phyloP scores from a whole-genome alignment of 2,888 invertebrate species.

The Stenoptilia bipunctidactyla region DNA sequence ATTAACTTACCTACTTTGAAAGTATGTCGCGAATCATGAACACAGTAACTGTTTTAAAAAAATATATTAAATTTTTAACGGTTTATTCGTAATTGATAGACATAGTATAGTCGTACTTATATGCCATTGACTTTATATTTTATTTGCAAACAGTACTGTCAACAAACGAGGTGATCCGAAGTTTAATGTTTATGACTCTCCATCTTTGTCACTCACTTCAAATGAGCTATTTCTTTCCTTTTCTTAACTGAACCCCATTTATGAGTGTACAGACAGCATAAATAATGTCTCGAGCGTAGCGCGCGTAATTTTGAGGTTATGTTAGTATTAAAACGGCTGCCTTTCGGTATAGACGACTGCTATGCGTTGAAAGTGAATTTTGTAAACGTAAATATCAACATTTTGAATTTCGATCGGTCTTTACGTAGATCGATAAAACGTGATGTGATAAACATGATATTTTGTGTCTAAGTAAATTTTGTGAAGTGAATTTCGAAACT shows the following conservation, averaged over 20 bases:
- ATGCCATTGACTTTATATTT: neutral
- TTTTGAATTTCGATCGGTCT: conserved; percentile 16
- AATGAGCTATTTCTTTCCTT: conserved; percentile 25
- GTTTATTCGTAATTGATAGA: too few relatives aligned
- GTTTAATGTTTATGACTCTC: conserved; percentile 33
- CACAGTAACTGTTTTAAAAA: too few relatives aligned
- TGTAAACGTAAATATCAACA: neutral
- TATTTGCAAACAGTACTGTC: conserved; percentile 1
- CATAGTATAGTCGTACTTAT: too few relatives aligned
- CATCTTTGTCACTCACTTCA: conserved; percentile 29
- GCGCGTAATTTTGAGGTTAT: conserved; percentile 66
- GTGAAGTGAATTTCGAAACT: too few relatives aligned
- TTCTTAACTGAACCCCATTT: conserved; percentile 52
- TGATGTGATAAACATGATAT: too few relatives aligned
- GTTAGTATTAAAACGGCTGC: conserved; percentile 60
- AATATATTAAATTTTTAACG: too few relatives aligned
- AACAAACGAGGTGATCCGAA: conserved; percentile 21
- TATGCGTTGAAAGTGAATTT: conserved; percentile 14
- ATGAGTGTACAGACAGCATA: conserved; percentile 50
- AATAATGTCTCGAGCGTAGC: conserved; percentile 54
- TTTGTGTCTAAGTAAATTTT: too few relatives aligned
- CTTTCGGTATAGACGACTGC: conserved; percentile 43
- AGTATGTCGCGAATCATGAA: too few relatives aligned
- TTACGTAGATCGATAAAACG: conserved; percentile 41
- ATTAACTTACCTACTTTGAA: too few relatives aligned